A percentile compares a stretch with the other conserved stretches of the same genome.
phyloP scores from a whole-genome alignment of 2,113 vertebrate species.

The Pachypanchax playfairii region DNA sequence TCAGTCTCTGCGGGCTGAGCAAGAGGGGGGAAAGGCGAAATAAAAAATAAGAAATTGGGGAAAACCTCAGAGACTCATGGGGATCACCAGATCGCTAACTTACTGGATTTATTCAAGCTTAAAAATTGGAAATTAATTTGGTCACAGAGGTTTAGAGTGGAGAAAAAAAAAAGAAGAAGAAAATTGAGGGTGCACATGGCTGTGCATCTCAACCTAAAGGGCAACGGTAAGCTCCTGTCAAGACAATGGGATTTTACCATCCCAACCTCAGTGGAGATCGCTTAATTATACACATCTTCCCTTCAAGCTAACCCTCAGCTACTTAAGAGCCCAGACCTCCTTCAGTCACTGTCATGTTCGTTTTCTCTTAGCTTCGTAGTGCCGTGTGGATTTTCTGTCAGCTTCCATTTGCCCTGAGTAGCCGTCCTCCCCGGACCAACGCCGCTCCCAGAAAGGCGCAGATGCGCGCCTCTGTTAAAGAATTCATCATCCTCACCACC shows the following conservation, averaged over 20 bases:
- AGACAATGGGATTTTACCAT: slow-evolving; percentile 80
- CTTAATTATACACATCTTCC: slow-evolving; percentile 79
- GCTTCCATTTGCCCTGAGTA: slow-evolving; percentile 67
- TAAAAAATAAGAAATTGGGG: slow-evolving; percentile 36
- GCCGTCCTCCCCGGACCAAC: slow-evolving; percentile 55
- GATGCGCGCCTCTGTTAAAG: slow-evolving; percentile 61
- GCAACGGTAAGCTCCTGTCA: slow-evolving; percentile 82
- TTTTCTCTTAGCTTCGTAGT: slow-evolving; percentile 49
- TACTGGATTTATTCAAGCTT: slow-evolving; percentile 81
- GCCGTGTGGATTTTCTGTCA: slow-evolving; percentile 74
- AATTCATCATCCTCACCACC: slow-evolving; percentile 73
- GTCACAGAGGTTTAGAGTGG: slow-evolving; percentile 52
- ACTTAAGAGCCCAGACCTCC: slow-evolving; percentile 50
- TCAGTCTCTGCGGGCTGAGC: slow-evolving; percentile 75
- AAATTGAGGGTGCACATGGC: slow-evolving; percentile 40
- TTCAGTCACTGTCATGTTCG: slow-evolving; percentile 62
- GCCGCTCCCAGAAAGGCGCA: slow-evolving; percentile 38
- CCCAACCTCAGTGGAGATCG: slow-evolving; percentile 65
- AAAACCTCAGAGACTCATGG: slow-evolving; percentile 71
- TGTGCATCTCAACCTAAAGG: slow-evolving; percentile 74
- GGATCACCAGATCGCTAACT: slow-evolving; percentile 78
- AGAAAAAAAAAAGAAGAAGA: slow-evolving; percentile 27
- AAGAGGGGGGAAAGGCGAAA: slow-evolving; percentile 45
- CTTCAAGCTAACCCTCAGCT: slow-evolving; percentile 62
- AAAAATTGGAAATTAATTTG: slow-evolving; percentile 82